Conservation (phyloP, 2,797 vertebrate species). For the Tenualosa ilisha region DNA sequence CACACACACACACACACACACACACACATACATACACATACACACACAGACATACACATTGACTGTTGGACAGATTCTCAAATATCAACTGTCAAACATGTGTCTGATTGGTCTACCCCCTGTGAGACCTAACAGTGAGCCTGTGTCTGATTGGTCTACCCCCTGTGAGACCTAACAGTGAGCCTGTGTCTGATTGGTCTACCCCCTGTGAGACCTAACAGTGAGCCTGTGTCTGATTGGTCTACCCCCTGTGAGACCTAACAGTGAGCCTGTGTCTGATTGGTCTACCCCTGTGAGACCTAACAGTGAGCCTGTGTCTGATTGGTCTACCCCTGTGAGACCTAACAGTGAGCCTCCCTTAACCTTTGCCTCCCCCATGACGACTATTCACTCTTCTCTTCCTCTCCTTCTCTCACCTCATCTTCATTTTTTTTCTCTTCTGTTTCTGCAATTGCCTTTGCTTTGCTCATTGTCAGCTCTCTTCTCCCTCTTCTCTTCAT, state of each 20-base stretch:
- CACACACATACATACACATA: neutral
- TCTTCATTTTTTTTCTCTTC: neutral
- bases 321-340: no score
- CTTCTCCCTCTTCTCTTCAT: neutral
- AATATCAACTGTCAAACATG: slow-evolving; percentile 2
- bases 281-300: neutral
- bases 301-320: neutral
- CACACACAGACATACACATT: no score
- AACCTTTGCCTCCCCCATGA: neutral
- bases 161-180: no score
- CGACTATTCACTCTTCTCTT: neutral
- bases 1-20: neutral
- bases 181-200: no score
- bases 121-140: no score
- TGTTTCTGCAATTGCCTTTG: neutral
- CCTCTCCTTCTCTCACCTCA: neutral
- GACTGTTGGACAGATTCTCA: neutral
- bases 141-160: no score
- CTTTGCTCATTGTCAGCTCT: neutral
- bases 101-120: no score
- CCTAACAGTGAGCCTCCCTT: neutral
- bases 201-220: no score
- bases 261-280: no score
- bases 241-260: no score
- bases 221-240: no score